Evolutionary conservation across 2,797 vertebrate genomes (phyloP).

Genomic region (Margarornis squamiger): DNA sequence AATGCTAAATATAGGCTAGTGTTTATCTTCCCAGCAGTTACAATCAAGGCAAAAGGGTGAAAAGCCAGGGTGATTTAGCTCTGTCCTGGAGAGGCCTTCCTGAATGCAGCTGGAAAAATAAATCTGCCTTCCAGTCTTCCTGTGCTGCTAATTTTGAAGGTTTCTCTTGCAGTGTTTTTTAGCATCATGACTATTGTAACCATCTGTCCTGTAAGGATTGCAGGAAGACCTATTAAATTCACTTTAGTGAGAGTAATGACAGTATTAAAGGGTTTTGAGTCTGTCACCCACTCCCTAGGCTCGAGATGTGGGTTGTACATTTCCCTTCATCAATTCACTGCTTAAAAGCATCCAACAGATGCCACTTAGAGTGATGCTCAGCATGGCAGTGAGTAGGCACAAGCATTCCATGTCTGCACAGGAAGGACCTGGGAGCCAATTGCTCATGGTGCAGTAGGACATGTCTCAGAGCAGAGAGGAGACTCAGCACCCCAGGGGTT

Average conservation of each 20-base stretch:
- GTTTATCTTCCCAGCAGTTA: not conserved
- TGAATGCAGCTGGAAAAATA: not conserved
- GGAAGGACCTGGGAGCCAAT: not conserved
- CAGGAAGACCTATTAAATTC: not conserved
- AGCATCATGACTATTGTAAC: rapidly evolving
- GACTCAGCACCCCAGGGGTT: not conserved
- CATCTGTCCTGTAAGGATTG: not conserved
- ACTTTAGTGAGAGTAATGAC: not conserved
- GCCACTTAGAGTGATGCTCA: not conserved
- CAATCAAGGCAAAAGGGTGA: not conserved
- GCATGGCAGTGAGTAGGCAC: not conserved
- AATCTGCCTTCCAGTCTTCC: not conserved
- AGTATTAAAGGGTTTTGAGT: not conserved
- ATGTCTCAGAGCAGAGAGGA: not conserved
- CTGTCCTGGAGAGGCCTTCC: not conserved
- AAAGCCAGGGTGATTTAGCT: not conserved
- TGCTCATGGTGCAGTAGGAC: rapidly evolving
- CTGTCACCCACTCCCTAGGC: not conserved
- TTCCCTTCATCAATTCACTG: not conserved
- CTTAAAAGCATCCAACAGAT: not conserved
- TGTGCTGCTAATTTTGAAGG: not conserved
- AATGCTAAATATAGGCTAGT: not conserved
- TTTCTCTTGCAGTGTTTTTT: not conserved
- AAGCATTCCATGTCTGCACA: not conserved
- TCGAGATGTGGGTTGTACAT: not conserved